These are phyloP conservation scores for Actenoides lindsayi DNA, from an alignment of 2,113 vertebrate species.

Conservation along the genomic window DNA sequence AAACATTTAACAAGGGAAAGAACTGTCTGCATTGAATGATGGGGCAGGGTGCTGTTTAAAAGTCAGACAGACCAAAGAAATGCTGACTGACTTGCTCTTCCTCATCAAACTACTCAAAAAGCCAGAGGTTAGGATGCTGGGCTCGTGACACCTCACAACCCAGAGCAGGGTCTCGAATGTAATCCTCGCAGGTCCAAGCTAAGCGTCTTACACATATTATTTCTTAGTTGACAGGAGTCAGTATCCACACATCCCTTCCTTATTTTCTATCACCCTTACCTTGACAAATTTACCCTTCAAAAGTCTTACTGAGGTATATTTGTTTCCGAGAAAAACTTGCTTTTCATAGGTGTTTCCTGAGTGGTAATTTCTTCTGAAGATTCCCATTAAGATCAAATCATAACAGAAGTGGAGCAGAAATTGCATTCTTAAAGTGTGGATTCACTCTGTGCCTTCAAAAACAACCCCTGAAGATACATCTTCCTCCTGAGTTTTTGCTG, in stretches of 20 bases:
- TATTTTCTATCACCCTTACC: not conserved
- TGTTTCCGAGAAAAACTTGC: not conserved
- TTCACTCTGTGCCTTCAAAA: not conserved
- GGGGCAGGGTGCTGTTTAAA: not conserved
- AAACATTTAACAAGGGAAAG: not conserved
- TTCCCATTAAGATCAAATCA: not conserved
- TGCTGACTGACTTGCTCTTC: slow-evolving; percentile 8
- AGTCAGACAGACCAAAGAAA: slow-evolving; percentile 12
- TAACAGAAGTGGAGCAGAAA: not conserved
- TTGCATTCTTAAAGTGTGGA: not conserved
- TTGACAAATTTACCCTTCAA: not conserved
- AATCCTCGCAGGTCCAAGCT: not conserved
- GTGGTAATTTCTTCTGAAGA: not conserved
- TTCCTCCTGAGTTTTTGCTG: not conserved
- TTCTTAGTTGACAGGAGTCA: not conserved
- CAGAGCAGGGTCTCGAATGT: not conserved
- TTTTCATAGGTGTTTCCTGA: not conserved
- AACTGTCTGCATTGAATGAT: not conserved
- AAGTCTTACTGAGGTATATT: not conserved
- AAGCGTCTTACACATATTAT: not conserved
- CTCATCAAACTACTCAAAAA: not conserved
- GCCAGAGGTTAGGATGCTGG: not conserved
- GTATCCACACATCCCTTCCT: not conserved
- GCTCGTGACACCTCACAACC: not conserved
- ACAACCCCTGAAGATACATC: not conserved